Evolutionary conservation across 2,113 vertebrate genomes (phyloP).

Genomic region (Pseudorectes ferrugineus): DNA sequence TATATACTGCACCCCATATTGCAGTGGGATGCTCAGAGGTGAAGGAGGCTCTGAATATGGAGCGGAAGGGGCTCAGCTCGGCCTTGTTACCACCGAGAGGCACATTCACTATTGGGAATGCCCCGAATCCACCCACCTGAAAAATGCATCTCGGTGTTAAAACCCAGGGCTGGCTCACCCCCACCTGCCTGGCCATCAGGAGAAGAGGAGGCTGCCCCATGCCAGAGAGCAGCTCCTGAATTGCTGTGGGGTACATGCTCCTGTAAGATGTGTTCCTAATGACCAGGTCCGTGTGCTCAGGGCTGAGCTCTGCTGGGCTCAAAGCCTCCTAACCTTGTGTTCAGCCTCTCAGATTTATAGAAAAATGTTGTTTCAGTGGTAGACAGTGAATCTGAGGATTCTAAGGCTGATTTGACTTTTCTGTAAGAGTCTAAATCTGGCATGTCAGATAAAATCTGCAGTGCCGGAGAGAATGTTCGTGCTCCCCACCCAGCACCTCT

Average conservation of each 20-base stretch:
- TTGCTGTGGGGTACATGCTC: neutral
- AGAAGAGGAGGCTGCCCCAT: neutral
- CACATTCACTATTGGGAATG: accelerated
- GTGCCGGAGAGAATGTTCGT: neutral
- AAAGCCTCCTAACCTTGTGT: neutral
- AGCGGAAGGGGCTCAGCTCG: neutral
- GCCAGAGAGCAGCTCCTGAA: neutral
- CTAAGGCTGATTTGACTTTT: neutral
- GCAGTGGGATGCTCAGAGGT: neutral
- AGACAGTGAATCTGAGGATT: neutral
- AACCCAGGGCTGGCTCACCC: neutral
- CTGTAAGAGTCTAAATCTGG: neutral
- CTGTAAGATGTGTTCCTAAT: neutral
- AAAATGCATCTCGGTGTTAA: neutral
- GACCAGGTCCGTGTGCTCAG: neutral
- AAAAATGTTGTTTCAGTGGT: neutral
- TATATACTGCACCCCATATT: accelerated
- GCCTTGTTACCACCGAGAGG: neutral
- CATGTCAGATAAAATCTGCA: neutral
- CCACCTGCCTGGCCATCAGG: neutral
- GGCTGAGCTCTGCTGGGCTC: neutral
- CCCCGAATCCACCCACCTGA: neutral
- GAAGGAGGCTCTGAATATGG: neutral
- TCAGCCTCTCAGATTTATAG: neutral
- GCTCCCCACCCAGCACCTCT: neutral